Base-by-base conservation (phyloP, 2,888 invertebrate genomes). In the Epsilonema sp. region DNA sequence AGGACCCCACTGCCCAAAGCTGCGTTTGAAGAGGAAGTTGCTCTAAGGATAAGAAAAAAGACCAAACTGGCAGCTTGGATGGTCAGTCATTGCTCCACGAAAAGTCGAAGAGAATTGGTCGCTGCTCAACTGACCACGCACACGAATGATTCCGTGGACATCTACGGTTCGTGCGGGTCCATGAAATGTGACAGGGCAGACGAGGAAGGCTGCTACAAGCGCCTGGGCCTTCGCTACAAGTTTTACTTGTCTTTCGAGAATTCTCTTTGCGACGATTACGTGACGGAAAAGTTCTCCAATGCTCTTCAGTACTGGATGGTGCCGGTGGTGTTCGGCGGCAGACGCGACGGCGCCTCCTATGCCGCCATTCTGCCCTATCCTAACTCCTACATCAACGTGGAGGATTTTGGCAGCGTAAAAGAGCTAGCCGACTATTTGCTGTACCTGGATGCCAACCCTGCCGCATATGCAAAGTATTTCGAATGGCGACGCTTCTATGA, bases 231-330 rank as follows among this genome's bases (percentile, higher is more conserved):
- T 4, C 21, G 37, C 4, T 50, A 45, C 39, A 49, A 49, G 24
- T 50, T 50, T 31, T 45, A 50, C 36, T 21, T 50, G 16, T 26
- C 45, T 16, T 50, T 49, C 24, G 49, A 50, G 25, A 50, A 50
- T 37, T 42, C 44, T 19, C 25, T 50, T 2, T 50, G 50, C 31
- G 5, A 11, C 2, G 42, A 49, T 37, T 50, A 50, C 42, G 22
- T 50, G 5, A 49, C 48, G 3, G 50, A 50, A 31, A 50, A 50
- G 42, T 42, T 48, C 40, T 36, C 23, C 24, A 45, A 48, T 24
- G 48, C 48, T 3, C 43, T 50, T 13, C 2, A 38, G 2, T 3
- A 3, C 21, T 26, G 44, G n/a, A 2, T 50, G 21, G 48, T 50
- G 2, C 50, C 50, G 23, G 37, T 50, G 2, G 50, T 50, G 2